Percentiles rank a stretch among this genome's conserved stretches.
Conservation (phyloP, 2,113 vertebrate genomes). For the Odocoileus virginianus region DNA sequence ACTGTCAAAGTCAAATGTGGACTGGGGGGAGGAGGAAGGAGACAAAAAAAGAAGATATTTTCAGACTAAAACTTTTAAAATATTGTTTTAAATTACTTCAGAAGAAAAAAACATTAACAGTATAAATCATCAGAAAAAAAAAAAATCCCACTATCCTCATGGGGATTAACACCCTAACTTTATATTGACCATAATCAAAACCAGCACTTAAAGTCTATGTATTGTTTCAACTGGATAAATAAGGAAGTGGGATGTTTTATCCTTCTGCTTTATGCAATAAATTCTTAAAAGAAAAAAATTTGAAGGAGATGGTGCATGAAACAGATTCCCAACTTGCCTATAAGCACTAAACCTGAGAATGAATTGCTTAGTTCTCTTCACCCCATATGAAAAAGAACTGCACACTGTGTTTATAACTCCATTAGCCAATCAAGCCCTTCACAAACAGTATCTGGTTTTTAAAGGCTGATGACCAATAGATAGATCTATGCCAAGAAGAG, state of each 20-base stretch:
- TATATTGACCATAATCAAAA: not conserved
- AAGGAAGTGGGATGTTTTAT: not conserved
- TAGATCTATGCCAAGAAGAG: not conserved
- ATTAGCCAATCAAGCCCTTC: not conserved
- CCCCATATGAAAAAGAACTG: not conserved
- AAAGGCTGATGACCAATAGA: not conserved
- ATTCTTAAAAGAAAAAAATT: not conserved
- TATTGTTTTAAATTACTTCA: constrained; percentile 19
- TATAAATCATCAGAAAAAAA: not conserved
- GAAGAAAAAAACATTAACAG: not conserved
- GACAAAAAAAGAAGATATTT: not conserved
- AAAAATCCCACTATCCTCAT: not conserved
- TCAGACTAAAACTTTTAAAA: not conserved
- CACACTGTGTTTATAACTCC: not conserved
- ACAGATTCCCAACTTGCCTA: not conserved
- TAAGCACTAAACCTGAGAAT: not conserved
- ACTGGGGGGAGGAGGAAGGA: too few relatives aligned
- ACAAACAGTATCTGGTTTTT: not conserved
- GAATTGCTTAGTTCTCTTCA: not conserved
- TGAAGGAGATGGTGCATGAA: not conserved
- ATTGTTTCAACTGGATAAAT: not conserved
- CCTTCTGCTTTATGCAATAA: not conserved
- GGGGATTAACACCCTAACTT: not conserved
- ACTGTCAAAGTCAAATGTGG: not conserved
- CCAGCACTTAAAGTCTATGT: not conserved